phyloP scores from a whole-genome alignment of 2,888 invertebrate genomes.

The Eudemis profundana region DNA sequence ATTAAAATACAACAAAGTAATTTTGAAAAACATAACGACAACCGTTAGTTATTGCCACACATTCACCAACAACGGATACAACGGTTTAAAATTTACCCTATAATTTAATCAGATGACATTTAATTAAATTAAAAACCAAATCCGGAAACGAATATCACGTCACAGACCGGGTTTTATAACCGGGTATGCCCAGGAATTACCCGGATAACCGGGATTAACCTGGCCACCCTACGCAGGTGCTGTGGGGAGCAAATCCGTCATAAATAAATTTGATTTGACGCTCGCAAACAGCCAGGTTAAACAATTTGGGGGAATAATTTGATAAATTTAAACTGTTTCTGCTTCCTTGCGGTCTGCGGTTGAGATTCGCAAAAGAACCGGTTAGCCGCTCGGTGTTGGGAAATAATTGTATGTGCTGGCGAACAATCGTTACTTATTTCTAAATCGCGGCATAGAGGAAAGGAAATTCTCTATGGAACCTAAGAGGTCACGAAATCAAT shows the following conservation, averaged over 20 bases:
- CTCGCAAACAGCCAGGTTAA: conserved; percentile 66
- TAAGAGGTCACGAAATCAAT: too few relatives aligned
- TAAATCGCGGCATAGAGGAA: too few relatives aligned
- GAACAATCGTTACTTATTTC: too few relatives aligned
- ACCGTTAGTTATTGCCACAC: background rate
- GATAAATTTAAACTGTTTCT: conserved; percentile 52
- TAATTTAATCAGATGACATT: conserved; percentile 9
- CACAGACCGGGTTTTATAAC: conserved; percentile 53
- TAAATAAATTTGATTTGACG: conserved; percentile 82
- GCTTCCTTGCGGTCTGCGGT: conserved; percentile 32
- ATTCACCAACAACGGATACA: background rate
- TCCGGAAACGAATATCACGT: conserved; percentile 49
- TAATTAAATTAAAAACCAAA: conserved; percentile 36
- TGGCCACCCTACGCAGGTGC: conserved; percentile 73
- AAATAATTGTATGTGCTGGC: background rate
- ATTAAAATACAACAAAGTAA: too few relatives aligned
- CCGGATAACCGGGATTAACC: conserved; percentile 60
- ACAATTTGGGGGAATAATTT: conserved; percentile 62
- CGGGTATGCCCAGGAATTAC: conserved; percentile 55
- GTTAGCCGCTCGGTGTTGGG: background rate
- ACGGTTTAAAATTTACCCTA: conserved; percentile 2
- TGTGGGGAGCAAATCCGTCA: conserved; percentile 69
- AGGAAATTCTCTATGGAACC: too few relatives aligned
- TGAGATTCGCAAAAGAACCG: conserved; percentile 5
- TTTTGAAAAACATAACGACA: background rate